Base-by-base conservation (phyloP, 2,797 vertebrate species). In the Acanthornis magna region DNA sequence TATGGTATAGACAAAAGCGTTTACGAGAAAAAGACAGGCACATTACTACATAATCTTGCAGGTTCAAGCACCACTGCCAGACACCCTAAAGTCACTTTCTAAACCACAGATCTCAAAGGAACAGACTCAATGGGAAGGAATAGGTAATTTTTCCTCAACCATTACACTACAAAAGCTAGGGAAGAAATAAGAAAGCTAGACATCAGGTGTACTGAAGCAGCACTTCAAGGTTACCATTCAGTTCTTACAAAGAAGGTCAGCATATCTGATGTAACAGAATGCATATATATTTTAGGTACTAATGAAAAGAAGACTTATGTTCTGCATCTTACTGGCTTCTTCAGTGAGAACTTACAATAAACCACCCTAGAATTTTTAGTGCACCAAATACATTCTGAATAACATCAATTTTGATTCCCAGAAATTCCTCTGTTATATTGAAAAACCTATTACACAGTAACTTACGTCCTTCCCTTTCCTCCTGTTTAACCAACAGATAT, bases 1-100 rank as follows among this genome's bases (percentile, higher is more conserved):
- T 62, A 80, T 3, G 2, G 6, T 20, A 48, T 0, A 61, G 32
- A 53, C 6, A 62, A 23, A 58, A 13, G 32, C 0, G 0, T 77
- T 57, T 27, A 42, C 62, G 21, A 70, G 20, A 80, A 80, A 83
- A 60, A 82, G 8, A 61, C 4, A n/a, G 50, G 19, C 7, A n/a
- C 9, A 21, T 53, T 8, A 54, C 10, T 38, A 66, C 5, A 42
- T 20, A 34, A 48, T 17, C 17, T 18, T 48, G 5, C 32, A 81
- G 16, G 40, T 27, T 63, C 22, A 51, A 63, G 45, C 16, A 85
- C 4, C 9, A 45, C 3, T 13, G 32, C 9, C 14, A 54, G 11
- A 38, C 38, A 91, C 3, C 8, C 23, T 54, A 2, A 65, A 57
- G 8, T 12, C 36, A 70, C 43, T 25, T 80, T 38, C 32, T 47